Evolutionary conservation across 2,888 invertebrate species (phyloP).

Genomic region (Amblyjoppa proteus): DNA sequence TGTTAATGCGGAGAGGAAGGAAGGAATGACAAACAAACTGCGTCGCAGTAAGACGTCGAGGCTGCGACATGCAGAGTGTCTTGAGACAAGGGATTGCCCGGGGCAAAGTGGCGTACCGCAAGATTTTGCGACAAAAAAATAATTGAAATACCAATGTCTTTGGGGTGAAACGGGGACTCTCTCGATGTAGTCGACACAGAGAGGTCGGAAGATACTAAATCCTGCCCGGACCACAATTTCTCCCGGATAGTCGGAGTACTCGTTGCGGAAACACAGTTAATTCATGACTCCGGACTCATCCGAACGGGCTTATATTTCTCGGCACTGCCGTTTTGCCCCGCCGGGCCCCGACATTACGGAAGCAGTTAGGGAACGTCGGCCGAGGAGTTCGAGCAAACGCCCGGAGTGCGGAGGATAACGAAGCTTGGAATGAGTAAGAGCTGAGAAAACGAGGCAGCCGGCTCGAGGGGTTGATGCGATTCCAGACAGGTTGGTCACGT

Average conservation of each 20-base stretch:
- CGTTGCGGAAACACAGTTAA: background rate
- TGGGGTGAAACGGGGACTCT: background rate
- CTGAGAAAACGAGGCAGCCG: constrained; percentile 66
- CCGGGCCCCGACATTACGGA: background rate
- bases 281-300: background rate
- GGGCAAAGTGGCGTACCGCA: background rate
- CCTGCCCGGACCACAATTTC: background rate
- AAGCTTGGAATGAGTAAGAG: constrained; percentile 56
- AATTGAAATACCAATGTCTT: background rate
- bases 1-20: constrained; percentile 7
- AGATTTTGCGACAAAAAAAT: background rate
- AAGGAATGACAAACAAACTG: background rate
- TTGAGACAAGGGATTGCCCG: background rate
- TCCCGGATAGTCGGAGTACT: background rate
- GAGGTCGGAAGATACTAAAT: background rate
- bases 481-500: constrained; percentile 78
- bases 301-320: background rate
- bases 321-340: background rate
- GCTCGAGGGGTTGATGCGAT: constrained; percentile 75
- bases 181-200: background rate
- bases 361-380: constrained; percentile 13
- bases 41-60: background rate
- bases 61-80: background rate
- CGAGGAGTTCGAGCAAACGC: constrained; percentile 49
- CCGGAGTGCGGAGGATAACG: constrained; percentile 47